phyloP scores from a whole-genome alignment of 1,140 invertebrate genomes.

The Calephelis virginiensis region DNA sequence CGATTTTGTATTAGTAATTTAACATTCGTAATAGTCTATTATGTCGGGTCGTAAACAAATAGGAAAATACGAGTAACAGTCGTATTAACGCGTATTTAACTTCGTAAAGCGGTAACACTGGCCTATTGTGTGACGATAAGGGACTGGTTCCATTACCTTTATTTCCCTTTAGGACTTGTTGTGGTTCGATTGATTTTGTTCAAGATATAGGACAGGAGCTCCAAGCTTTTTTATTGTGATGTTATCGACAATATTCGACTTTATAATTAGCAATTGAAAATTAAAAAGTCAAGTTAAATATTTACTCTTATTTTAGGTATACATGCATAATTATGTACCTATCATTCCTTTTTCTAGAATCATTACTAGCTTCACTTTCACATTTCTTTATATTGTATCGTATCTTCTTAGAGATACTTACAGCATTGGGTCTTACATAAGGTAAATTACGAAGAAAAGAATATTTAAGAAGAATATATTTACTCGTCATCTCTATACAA shows the following conservation, averaged over 20 bases:
- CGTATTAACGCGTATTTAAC: slow-evolving; percentile 39
- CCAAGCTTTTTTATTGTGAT: slow-evolving; percentile 4
- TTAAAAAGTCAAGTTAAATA: no score
- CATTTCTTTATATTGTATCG: no score
- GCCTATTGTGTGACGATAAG: slow-evolving; percentile 22
- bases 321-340: no score
- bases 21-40: slow-evolving; percentile 38
- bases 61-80: slow-evolving; percentile 30
- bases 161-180: slow-evolving; percentile 18
- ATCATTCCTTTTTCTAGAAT: no score
- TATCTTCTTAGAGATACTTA: no score
- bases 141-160: slow-evolving; percentile 19
- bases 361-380: no score
- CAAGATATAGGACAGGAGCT: slow-evolving; percentile 18
- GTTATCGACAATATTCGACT: neutral
- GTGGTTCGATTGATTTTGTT: slow-evolving; percentile 22
- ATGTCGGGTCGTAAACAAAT: slow-evolving; percentile 37
- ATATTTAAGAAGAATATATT: no score
- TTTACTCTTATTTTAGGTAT: no score
- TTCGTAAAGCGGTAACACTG: slow-evolving; percentile 21
- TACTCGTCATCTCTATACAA: no score
- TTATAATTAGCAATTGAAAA: no score
- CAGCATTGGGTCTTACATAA: no score
- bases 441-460: no score
- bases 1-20: slow-evolving; percentile 36